phyloP scores from a whole-genome alignment of 1,140 invertebrate species.

The Ericerus pela region DNA sequence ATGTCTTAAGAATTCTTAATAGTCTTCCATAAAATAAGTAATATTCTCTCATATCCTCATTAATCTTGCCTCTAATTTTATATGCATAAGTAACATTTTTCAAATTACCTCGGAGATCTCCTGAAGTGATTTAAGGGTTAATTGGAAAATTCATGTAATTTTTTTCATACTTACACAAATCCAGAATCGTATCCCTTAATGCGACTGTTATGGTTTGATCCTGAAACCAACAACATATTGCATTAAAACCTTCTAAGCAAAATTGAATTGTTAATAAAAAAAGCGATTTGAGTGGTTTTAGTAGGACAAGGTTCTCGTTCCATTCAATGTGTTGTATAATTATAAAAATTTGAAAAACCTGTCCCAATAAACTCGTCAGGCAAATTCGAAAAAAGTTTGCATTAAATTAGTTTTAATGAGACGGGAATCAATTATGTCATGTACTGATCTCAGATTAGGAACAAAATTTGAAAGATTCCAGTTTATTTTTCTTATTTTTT shows the following conservation, averaged over 20 bases:
- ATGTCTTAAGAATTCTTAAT: not conserved
- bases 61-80: not conserved
- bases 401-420: conserved; percentile 14
- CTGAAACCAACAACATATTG: not conserved
- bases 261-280: too few species aligned
- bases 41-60: not conserved
- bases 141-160: too few species aligned
- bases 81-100: not conserved
- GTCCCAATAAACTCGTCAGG: conserved; percentile 21
- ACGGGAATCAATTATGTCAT: too few species aligned
- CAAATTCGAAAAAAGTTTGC: conserved; percentile 27
- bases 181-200: conserved; percentile 17
- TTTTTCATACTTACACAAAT: conserved; percentile 23
- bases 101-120: not conserved
- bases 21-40: not conserved
- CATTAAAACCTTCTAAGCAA: too few species aligned
- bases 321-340: not conserved
- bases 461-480: too few species aligned
- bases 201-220: not conserved
- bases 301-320: not conserved
- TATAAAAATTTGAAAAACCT: not conserved
- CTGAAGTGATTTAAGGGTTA: not conserved
- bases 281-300: not conserved
- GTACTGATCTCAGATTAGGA: too few species aligned
- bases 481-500: too few species aligned